Evolutionary conservation across 2,113 vertebrate genomes (phyloP).

Genomic region (Hemibates koningsi): DNA sequence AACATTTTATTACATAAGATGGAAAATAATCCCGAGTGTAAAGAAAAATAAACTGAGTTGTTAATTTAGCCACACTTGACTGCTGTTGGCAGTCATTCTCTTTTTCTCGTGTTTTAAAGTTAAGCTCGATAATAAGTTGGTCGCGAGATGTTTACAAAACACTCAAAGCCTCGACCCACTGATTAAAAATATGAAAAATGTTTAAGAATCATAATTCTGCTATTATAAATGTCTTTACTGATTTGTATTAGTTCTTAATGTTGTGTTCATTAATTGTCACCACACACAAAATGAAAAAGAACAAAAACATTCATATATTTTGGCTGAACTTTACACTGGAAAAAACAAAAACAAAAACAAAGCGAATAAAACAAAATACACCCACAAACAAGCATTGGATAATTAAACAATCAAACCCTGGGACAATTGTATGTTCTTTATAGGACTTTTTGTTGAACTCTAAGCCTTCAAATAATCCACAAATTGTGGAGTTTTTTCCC

Average conservation of each 20-base stretch:
- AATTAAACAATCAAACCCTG: not conserved
- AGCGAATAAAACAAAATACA: fast-evolving
- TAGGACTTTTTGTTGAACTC: not conserved
- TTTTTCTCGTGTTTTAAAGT: not conserved
- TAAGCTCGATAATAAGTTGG: not conserved
- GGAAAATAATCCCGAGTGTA: fast-evolving
- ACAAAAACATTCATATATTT: fast-evolving
- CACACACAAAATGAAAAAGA: not conserved
- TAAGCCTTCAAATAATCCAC: fast-evolving
- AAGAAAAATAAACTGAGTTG: not conserved
- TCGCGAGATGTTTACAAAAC: not conserved
- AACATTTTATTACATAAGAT: not conserved
- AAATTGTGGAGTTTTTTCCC: fast-evolving
- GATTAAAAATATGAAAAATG: not conserved
- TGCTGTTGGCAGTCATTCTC: not conserved
- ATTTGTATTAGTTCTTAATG: fast-evolving
- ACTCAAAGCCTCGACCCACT: fast-evolving
- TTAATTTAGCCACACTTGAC: not conserved
- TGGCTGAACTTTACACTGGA: not conserved
- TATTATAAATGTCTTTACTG: not conserved
- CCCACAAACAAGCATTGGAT: fast-evolving
- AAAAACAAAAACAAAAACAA: fast-evolving
- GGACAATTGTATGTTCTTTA: not conserved
- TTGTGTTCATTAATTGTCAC: not conserved
- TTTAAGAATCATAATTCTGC: not conserved